Evolutionary conservation across 1,140 invertebrate species (phyloP).

Genomic region (Microplitis demolitor): DNA sequence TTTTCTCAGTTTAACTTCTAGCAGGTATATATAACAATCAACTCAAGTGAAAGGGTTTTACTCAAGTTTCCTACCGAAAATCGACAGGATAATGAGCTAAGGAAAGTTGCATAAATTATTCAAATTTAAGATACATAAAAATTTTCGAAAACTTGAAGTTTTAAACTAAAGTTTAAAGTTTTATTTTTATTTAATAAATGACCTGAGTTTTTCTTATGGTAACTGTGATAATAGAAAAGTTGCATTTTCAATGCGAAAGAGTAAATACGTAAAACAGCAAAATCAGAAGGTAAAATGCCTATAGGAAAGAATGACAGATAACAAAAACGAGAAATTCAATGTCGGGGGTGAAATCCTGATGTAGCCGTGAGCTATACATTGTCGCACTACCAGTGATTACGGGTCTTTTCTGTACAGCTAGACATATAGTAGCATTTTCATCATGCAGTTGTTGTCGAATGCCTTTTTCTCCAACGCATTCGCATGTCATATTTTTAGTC

Average conservation of each 20-base stretch:
- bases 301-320: conserved; percentile 8
- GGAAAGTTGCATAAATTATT: background rate
- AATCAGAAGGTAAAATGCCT: background rate
- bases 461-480: background rate
- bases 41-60: conserved; percentile 12
- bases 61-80: background rate
- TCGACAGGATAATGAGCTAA: conserved; percentile 7
- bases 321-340: conserved; percentile 21
- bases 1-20: background rate
- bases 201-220: too few relatives aligned
- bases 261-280: conserved; percentile 27
- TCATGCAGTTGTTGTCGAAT: conserved; percentile 23
- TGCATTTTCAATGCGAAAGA: background rate
- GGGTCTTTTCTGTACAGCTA: conserved; percentile 10
- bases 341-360: conserved; percentile 23
- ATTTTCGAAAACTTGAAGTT: background rate
- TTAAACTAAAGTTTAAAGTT: too few relatives aligned
- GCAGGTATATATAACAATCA: background rate
- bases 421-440: conserved; percentile 25
- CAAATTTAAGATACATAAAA: too few relatives aligned
- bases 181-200: too few relatives aligned
- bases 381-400: conserved; percentile 49
- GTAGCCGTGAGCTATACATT: conserved; percentile 39
- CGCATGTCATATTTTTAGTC: background rate
- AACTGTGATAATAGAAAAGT: background rate